These are phyloP conservation scores for Dendronephthya gigantea DNA, from an alignment of 64 coral and sea anemone species.

Conservation along the genomic window DNA sequence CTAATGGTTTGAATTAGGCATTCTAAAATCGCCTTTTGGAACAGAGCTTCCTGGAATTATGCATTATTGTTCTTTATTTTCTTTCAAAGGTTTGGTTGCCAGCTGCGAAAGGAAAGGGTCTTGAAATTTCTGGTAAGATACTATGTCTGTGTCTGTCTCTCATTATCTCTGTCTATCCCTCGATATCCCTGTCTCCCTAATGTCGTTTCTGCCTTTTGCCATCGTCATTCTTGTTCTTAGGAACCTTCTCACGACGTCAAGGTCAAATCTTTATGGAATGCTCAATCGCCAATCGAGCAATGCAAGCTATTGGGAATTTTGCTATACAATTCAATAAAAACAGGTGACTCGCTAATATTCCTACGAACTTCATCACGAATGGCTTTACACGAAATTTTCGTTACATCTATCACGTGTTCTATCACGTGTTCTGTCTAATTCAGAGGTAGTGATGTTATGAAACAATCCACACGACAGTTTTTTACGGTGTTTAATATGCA, in stretches of 20 bases:
- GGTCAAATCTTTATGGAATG: conserved; percentile 96
- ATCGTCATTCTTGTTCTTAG: conserved; percentile 24
- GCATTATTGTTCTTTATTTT: not conserved
- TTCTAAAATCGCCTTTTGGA: not conserved
- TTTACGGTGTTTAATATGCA: no score
- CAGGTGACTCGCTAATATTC: no score
- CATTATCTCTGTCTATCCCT: no score
- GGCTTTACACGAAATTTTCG: no score
- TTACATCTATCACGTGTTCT: no score
- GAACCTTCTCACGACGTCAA: conserved; percentile 87
- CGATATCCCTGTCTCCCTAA: no score
- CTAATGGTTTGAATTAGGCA: no score
- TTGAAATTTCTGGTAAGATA: conserved; percentile 60
- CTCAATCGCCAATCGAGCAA: conserved; percentile 67
- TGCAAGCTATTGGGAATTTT: conserved; percentile 80
- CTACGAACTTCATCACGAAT: no score
- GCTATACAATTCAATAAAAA: conserved; percentile 97
- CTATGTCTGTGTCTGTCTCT: no score
- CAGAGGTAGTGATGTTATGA: no score
- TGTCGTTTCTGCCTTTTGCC: not conserved
- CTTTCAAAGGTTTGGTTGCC: conserved; percentile 62
- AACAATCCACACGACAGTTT: no score
- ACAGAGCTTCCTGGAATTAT: not conserved
- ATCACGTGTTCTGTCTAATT: no score
- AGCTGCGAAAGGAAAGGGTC: conserved; percentile 69